Base-by-base conservation (phyloP, 2,797 vertebrate genomes). In the Triplophysa bombifrons region DNA sequence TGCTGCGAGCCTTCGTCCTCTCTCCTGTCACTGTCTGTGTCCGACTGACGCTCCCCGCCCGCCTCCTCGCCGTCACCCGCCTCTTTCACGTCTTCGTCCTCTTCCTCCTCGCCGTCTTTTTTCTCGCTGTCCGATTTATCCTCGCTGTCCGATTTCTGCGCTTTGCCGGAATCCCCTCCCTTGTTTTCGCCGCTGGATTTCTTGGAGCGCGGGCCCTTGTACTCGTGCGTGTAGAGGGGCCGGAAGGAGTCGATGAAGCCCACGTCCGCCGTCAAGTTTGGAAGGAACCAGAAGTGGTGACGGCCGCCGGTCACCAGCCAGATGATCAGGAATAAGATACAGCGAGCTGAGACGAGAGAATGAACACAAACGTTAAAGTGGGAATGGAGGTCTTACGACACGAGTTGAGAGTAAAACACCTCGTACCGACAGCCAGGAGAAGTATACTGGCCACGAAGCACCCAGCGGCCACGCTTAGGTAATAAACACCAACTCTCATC, bases 251-350 rank as follows among this genome's bases (percentile, higher is more conserved):
- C 98, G 79, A 99, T 97, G 92, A 99, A 99, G 82, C 98, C 98
- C 27, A 99, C 98, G 0, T 99, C 98, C 0, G 98, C 98, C 0
- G 98, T 99, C 75, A 99, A 92, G 85, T 99, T 99, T 56, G 98
- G 98, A 83, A 99, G 93, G 93, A 99, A 98, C 98, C 98, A 99
- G 92, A 99, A 99, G 92, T 99, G 98, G 88, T 99, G 98, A 25
- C 98, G 96, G 71, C 98, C 98, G 30, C 96, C 96, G 1, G 98
- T 99, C 89, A 99, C 95, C 80, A 99, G 84, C 98, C 98, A 99
- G 90, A 99, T 99, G 88, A 99, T 90, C 14, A 99, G 93, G 93
- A 99, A 99, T 2, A 99, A 94, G 88, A 99, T 99, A 87, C 98
- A 99, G 65, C 98, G 97, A 81, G 98, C 98, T 99, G 90, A 66